These are phyloP conservation scores for Apogon hyalosoma DNA, from an alignment of 2,797 vertebrate genomes.

Conservation along the genomic window DNA sequence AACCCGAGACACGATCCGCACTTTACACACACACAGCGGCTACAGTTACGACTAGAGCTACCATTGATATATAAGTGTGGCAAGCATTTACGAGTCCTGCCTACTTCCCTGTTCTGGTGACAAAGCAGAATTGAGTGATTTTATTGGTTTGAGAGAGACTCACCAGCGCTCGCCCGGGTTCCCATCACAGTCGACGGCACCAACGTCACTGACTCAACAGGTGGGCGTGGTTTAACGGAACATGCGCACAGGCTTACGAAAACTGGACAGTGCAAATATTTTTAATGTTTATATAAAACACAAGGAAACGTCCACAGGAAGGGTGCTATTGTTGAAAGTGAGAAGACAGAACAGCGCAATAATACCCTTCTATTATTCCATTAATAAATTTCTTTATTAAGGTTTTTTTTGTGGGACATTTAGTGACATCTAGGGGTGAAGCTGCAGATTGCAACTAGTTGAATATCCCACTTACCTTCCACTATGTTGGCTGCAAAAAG, in stretches of 20 bases:
- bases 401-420: too few relatives aligned
- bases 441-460: too few relatives aligned
- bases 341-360: too few relatives aligned
- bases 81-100: slow-evolving; percentile 37
- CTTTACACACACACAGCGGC: slow-evolving; percentile 3
- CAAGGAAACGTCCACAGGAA: too few relatives aligned
- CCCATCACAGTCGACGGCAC: slow-evolving; percentile 69
- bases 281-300: too few relatives aligned
- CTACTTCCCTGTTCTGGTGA: slow-evolving; percentile 75
- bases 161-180: slow-evolving; percentile 82
- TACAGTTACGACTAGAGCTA: background rate
- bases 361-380: too few relatives aligned
- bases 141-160: slow-evolving; percentile 84
- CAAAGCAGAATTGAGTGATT: slow-evolving; percentile 62
- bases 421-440: too few relatives aligned
- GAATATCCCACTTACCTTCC: too few relatives aligned
- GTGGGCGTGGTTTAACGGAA: slow-evolving; percentile 47
- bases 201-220: slow-evolving; percentile 45
- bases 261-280: background rate
- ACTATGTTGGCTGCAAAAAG: too few relatives aligned
- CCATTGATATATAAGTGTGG: slow-evolving; percentile 6
- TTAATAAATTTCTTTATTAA: too few relatives aligned
- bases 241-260: background rate
- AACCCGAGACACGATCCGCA: slow-evolving; percentile 10
- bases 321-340: too few relatives aligned